These are phyloP conservation scores for Lasius fuliginosus DNA, from an alignment of 2,888 invertebrate genomes.

Conservation along the genomic window DNA sequence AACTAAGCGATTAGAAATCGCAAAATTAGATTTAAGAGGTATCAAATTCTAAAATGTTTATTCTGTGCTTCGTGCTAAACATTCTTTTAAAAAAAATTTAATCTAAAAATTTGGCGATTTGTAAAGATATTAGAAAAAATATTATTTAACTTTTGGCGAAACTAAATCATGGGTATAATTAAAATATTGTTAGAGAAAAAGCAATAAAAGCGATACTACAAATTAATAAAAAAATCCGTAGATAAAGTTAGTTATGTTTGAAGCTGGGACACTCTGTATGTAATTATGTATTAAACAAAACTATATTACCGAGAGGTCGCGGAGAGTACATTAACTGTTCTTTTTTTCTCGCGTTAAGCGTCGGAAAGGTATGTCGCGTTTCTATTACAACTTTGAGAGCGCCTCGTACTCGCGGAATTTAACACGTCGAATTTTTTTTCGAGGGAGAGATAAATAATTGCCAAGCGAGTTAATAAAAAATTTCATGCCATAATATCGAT, in stretches of 20 bases:
- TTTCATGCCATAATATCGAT: background rate
- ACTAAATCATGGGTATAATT: background rate
- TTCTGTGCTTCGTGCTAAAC: too few relatives aligned
- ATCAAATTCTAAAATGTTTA: background rate
- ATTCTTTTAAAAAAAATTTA: background rate
- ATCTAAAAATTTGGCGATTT: background rate
- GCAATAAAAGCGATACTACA: background rate
- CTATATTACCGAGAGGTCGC: background rate
- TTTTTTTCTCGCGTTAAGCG: constrained; percentile 27
- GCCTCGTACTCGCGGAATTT: constrained; percentile 14
- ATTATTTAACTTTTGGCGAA: background rate
- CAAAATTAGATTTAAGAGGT: background rate
- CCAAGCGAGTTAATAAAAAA: constrained; percentile 14
- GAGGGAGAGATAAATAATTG: background rate
- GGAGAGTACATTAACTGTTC: background rate
- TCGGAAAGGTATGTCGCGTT: background rate
- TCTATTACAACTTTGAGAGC: background rate
- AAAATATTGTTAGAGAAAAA: background rate
- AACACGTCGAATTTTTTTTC: background rate
- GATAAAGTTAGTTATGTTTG: background rate
- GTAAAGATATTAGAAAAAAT: background rate
- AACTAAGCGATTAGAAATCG: background rate
- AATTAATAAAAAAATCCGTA: background rate
- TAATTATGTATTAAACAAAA: constrained; percentile 1
- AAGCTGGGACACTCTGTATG: background rate